A percentile compares a stretch with the other conserved stretches of the same genome.
phyloP scores from a whole-genome alignment of 2,113 vertebrate species.

The Laticauda colubrina region DNA sequence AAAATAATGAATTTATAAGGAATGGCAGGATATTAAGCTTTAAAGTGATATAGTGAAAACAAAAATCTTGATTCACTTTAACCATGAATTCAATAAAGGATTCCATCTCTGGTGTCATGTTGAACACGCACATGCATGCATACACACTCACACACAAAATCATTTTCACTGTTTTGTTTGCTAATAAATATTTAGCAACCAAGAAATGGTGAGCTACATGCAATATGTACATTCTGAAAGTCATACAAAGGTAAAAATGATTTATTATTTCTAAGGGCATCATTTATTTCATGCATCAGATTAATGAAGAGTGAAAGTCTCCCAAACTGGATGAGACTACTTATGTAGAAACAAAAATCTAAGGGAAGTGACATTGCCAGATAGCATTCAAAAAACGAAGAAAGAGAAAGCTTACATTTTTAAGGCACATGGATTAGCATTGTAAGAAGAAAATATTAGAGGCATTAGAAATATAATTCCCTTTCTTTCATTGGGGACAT shows the following conservation, averaged over 20 bases:
- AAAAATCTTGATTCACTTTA: not conserved
- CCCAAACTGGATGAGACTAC: not conserved
- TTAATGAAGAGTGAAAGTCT: not conserved
- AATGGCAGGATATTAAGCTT: not conserved
- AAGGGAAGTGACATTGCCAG: not conserved
- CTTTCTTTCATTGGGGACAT: slow-evolving; percentile 6
- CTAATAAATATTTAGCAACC: slow-evolving; percentile 21
- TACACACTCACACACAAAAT: slow-evolving; percentile 9
- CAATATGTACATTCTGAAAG: not conserved
- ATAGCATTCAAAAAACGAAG: not conserved
- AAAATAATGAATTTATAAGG: not conserved
- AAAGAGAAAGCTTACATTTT: not conserved
- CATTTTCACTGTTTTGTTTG: slow-evolving; percentile 39
- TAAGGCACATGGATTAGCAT: slow-evolving; percentile 7
- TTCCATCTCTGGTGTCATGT: not conserved
- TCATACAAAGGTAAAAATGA: not conserved
- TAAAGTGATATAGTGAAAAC: slow-evolving; percentile 14
- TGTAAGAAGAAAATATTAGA: not conserved
- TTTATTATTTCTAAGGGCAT: not conserved
- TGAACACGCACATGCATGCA: not conserved
- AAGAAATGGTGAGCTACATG: slow-evolving; percentile 28
- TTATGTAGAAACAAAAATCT: not conserved
- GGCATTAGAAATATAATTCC: slow-evolving; percentile 2
- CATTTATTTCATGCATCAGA: not conserved
- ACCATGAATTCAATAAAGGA: slow-evolving; percentile 5